phyloP scores from a whole-genome alignment of 2,888 invertebrate species.

The Tolmerus cingulatus region DNA sequence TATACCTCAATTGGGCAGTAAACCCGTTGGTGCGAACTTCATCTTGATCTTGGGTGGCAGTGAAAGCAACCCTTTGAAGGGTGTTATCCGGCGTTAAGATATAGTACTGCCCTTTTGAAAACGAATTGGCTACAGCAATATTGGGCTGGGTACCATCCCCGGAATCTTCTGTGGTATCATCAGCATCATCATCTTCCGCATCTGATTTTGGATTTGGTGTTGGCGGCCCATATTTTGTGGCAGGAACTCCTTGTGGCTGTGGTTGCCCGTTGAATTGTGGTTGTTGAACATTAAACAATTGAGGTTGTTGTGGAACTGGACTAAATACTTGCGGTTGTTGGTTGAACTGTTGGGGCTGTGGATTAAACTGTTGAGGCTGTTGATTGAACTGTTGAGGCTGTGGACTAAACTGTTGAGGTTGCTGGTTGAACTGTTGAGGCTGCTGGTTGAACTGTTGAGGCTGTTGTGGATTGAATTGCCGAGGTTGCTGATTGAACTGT shows the following conservation, averaged over 20 bases:
- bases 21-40: constrained; percentile 57
- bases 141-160: background rate
- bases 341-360: constrained; percentile 28
- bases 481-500: constrained; percentile 14
- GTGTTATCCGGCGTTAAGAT: constrained; percentile 60
- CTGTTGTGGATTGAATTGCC: constrained; percentile 20
- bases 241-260: constrained; percentile 14
- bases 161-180: background rate
- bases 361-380: constrained; percentile 17
- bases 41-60: constrained; percentile 56
- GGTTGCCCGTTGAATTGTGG: background rate
- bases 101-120: constrained; percentile 61
- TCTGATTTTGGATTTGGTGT: constrained; percentile 34
- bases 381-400: background rate
- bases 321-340: constrained; percentile 31
- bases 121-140: constrained; percentile 36
- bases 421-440: constrained; percentile 11
- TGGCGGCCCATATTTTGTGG: constrained; percentile 54
- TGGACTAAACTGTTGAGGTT: constrained; percentile 30
- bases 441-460: constrained; percentile 28
- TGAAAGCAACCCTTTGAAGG: constrained; percentile 60
- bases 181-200: background rate
- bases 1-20: constrained; percentile 60
- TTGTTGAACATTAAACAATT: constrained; percentile 17
- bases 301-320: constrained; percentile 13